Base-by-base conservation (phyloP, 1,140 invertebrate species). In the Bombus pyrosoma region DNA sequence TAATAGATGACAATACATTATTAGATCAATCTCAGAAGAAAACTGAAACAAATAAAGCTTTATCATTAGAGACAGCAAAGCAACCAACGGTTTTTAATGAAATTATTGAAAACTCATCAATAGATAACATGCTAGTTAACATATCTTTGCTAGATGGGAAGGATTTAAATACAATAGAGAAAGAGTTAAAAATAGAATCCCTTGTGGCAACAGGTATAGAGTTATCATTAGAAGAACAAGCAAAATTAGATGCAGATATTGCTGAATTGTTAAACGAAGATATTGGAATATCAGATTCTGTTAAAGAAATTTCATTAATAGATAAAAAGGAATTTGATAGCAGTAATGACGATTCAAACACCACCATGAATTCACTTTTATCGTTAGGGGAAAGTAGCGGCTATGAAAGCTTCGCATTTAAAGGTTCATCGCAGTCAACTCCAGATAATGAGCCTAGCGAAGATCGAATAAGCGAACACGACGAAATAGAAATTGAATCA, bases 381-480 rank as follows among this genome's bases (percentile, higher is more conserved):
- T 98, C 97, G 0, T 95, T 97, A 32, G 97, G 97, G 6, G 97
- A 98, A 86, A 98, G 97, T 87, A 98, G 97, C 93, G 98, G 97
- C 47, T 98, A 98, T 90, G 97, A 98, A 91, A 98, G 97, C 91
- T 97, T 98, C 89, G 97, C 96, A 85, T 96, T 96, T 87, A 97
- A 96, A 89, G 95, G 94, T 72, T 95, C 94, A 0, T 87, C 91
- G 4, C 94, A 95, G 74, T 93, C 93, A 9, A 95, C 94, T 2
- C 95, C 93, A 8, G 89, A 94, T 1, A 94, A 92, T 28, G 92
- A 94, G 85, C 82, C 86, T 1, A 91, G 75, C n/a, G 93, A 93
- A 69, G 89, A 93, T 89, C 85, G 87, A 76, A 90, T 90, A 87
- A 93, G 43, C 74, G 91, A 93, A 73, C 93, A 96, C 1, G 96